Conservation (phyloP, 1,140 invertebrate genomes). For the Anthonomus grandis region DNA sequence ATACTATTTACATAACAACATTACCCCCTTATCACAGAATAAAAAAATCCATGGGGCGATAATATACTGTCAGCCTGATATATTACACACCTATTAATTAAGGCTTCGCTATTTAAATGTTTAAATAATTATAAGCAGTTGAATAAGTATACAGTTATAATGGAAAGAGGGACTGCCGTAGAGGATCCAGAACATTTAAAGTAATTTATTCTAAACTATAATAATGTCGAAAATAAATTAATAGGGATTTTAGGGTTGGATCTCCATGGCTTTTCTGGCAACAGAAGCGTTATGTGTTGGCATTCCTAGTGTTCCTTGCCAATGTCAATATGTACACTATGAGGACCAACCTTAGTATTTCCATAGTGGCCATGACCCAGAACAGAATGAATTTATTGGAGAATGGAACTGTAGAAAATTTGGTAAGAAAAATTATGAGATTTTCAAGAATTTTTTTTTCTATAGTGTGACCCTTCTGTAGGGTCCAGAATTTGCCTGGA, state of each 20-base stretch:
- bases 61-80: too few species aligned
- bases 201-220: background rate
- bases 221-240: background rate
- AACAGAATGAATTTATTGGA: conserved; percentile 55
- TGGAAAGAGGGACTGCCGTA: conserved; percentile 37
- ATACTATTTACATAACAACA: too few species aligned
- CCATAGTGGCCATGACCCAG: conserved; percentile 84
- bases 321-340: conserved; percentile 86
- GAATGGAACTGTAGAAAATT: conserved; percentile 46
- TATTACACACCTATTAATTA: too few species aligned
- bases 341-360: conserved; percentile 83
- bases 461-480: conserved; percentile 2
- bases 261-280: conserved; percentile 64
- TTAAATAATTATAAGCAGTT: too few species aligned
- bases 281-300: conserved; percentile 68
- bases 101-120: too few species aligned
- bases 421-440: too few species aligned
- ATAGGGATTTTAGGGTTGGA: background rate
- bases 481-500: conserved; percentile 73
- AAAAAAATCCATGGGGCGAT: too few species aligned
- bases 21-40: too few species aligned
- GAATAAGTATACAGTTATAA: too few species aligned
- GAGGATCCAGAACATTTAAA: background rate
- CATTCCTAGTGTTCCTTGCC: conserved; percentile 77
- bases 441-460: conserved; percentile 38